These are phyloP conservation scores for Lamproptera curius DNA, from an alignment of 2,888 invertebrate genomes.

Conservation along the genomic window DNA sequence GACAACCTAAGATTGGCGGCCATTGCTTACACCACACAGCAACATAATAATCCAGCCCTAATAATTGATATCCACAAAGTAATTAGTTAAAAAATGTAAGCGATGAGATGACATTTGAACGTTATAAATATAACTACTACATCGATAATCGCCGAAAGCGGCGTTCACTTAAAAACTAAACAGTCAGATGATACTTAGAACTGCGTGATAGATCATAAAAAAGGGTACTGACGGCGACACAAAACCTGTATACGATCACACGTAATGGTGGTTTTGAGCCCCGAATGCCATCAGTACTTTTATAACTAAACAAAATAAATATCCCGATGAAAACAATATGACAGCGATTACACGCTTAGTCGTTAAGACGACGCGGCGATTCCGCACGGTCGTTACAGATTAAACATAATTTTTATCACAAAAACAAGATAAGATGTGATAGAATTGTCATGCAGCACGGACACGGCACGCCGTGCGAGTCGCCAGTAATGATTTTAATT, in stretches of 20 bases:
- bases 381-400: slow-evolving; percentile 33
- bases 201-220: slow-evolving; percentile 40
- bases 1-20: no score
- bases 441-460: slow-evolving; percentile 52
- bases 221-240: slow-evolving; percentile 2
- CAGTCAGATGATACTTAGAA: slow-evolving; percentile 51
- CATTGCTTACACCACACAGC: slow-evolving; percentile 6
- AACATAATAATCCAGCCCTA: slow-evolving; percentile 26
- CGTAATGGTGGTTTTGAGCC: slow-evolving; percentile 53
- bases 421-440: slow-evolving; percentile 35
- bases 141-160: slow-evolving; percentile 41
- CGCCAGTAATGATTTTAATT: slow-evolving; percentile 46
- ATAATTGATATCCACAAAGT: slow-evolving; percentile 41
- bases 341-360: slow-evolving; percentile 32
- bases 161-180: slow-evolving; percentile 48
- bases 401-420: slow-evolving; percentile 45
- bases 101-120: slow-evolving; percentile 37
- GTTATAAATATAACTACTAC: slow-evolving; percentile 27
- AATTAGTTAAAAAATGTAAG: slow-evolving; percentile 39
- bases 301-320: slow-evolving; percentile 48
- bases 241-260: slow-evolving; percentile 40
- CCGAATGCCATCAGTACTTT: slow-evolving; percentile 40
- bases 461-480: slow-evolving; percentile 41
- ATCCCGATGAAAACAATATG: slow-evolving; percentile 38
- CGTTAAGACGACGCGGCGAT: slow-evolving; percentile 22